Conservation (phyloP, 2,113 vertebrate genomes). For the Poeciliopsis turrubarensis region DNA sequence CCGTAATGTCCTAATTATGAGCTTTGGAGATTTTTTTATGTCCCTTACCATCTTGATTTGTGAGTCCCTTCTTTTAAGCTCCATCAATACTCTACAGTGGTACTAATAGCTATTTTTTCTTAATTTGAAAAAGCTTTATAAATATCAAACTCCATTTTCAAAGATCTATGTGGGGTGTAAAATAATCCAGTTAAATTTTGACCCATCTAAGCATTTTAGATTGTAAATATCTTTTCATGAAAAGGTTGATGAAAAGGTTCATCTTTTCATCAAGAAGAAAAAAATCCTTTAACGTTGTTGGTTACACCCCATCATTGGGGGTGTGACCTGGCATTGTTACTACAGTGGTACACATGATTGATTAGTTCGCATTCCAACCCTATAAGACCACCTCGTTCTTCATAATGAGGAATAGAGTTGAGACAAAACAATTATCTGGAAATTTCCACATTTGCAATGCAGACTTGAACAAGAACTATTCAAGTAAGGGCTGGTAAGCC, state of each 20-base stretch:
- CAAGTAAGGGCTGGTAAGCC: conserved; percentile 35
- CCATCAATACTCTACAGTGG: too few species aligned
- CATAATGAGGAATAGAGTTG: not conserved
- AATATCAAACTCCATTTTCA: not conserved
- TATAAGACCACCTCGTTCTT: conserved; percentile 1
- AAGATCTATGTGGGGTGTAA: not conserved
- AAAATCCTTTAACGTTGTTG: not conserved
- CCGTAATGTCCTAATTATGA: too few species aligned
- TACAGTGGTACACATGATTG: conserved; percentile 4
- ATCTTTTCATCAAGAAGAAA: conserved; percentile 13
- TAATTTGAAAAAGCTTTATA: too few species aligned
- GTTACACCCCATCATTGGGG: too few species aligned
- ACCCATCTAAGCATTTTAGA: too few species aligned
- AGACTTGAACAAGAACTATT: conserved; percentile 11
- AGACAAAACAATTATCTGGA: not conserved
- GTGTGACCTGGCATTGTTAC: not conserved
- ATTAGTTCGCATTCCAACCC: conserved; percentile 17
- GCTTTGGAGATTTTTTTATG: too few species aligned
- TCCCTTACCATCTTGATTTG: too few species aligned
- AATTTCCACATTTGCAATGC: not conserved
- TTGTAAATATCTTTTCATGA: too few species aligned
- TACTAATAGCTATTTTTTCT: too few species aligned
- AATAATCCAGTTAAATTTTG: not conserved
- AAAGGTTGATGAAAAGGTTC: too few species aligned
- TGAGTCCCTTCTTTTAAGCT: too few species aligned